Evolutionary conservation across 2,113 vertebrate species (phyloP).

Genomic region (Neolamprologus modestus): DNA sequence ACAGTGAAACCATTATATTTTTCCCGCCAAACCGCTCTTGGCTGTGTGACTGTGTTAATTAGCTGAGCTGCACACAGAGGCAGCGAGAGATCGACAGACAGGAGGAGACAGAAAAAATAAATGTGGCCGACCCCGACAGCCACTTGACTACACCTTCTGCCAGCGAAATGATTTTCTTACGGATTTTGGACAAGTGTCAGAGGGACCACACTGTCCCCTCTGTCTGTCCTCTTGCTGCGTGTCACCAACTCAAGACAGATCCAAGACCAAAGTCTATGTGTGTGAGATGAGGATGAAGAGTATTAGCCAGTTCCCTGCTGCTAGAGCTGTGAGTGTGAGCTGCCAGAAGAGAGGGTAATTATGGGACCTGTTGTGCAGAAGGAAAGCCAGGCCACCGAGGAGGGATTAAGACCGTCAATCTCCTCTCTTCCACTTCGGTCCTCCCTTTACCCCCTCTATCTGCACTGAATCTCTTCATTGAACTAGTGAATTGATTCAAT

Average conservation of each 20-base stretch:
- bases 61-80: slow-evolving; percentile 29
- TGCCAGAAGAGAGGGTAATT: slow-evolving; percentile 91
- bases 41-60: slow-evolving; percentile 44
- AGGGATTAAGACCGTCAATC: slow-evolving; percentile 81
- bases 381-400: slow-evolving; percentile 85
- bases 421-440: slow-evolving; percentile 47
- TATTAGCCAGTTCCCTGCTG: slow-evolving; percentile 90
- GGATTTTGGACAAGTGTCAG: slow-evolving; percentile 30
- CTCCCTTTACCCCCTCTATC: background rate
- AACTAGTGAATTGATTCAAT: background rate
- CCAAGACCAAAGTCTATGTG: slow-evolving; percentile 37
- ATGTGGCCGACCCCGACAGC: slow-evolving; percentile 2
- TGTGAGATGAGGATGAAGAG: slow-evolving; percentile 77
- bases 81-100: slow-evolving; percentile 22
- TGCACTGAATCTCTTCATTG: background rate
- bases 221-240: slow-evolving; percentile 48
- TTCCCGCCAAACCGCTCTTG: slow-evolving; percentile 27
- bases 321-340: slow-evolving; percentile 76
- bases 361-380: slow-evolving; percentile 91
- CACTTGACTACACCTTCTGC: slow-evolving; percentile 25
- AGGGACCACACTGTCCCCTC: slow-evolving; percentile 33
- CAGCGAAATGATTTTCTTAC: slow-evolving; percentile 22
- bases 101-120: slow-evolving; percentile 23
- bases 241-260: slow-evolving; percentile 46
- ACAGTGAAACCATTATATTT: background rate